phyloP scores from a whole-genome alignment of 2,888 invertebrate genomes.

The Pollenia labialis region DNA sequence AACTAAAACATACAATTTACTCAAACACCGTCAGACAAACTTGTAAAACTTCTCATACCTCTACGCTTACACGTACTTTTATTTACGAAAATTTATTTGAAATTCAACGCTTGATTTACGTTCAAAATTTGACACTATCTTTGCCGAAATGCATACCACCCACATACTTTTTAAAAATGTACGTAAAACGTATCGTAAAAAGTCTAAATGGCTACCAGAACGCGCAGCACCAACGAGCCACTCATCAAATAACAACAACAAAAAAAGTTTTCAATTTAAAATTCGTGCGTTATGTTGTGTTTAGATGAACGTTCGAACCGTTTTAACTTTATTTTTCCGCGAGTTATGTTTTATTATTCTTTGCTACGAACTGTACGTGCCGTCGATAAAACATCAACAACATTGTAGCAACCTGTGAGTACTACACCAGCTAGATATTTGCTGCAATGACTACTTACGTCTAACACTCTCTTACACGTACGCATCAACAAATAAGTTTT shows the following conservation, averaged over 20 bases:
- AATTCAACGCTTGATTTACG: constrained; percentile 66
- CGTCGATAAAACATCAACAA: constrained; percentile 39
- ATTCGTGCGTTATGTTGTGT: constrained; percentile 46
- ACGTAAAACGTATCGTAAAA: constrained; percentile 24
- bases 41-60: too few relatives aligned
- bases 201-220: constrained; percentile 37
- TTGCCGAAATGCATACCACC: constrained; percentile 3
- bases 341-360: not conserved
- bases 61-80: not conserved
- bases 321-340: constrained; percentile 29
- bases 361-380: constrained; percentile 44
- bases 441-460: not conserved
- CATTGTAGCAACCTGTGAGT: constrained; percentile 4
- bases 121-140: constrained; percentile 61
- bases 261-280: constrained; percentile 42
- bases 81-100: constrained; percentile 22
- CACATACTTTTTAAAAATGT: not conserved
- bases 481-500: constrained; percentile 35
- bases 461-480: constrained; percentile 24
- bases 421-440: not conserved
- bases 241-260: not conserved
- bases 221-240: not conserved
- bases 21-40: not conserved
- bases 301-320: not conserved
- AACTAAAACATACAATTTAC: constrained; percentile 5